Evolutionary conservation across 2,113 vertebrate species (phyloP).

Genomic region (Cricetomys ansorgei): DNA sequence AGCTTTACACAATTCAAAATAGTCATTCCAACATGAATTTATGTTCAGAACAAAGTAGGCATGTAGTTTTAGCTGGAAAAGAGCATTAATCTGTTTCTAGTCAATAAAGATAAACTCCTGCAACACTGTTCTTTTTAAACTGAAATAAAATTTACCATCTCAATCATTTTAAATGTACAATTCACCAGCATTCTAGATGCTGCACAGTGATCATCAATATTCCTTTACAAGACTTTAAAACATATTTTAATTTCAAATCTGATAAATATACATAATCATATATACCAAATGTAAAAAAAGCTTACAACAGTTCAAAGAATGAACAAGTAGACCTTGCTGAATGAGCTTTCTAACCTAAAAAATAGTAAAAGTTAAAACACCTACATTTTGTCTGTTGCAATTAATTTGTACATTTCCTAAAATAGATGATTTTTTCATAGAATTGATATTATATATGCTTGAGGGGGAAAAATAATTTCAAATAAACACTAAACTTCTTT

Average conservation of each 20-base stretch:
- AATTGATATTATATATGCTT: background rate
- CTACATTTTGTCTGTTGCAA: background rate
- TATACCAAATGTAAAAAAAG: background rate
- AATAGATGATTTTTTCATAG: background rate
- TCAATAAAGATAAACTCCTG: conserved; percentile 21
- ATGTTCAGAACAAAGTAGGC: conserved; percentile 34
- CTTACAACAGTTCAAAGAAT: background rate
- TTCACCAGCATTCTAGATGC: background rate
- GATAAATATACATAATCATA: background rate
- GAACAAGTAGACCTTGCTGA: background rate
- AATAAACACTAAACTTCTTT: background rate
- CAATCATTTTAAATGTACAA: conserved; percentile 26
- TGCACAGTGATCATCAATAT: background rate
- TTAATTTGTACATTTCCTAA: background rate
- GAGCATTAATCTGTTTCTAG: background rate
- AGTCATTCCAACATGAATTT: background rate
- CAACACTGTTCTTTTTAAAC: background rate
- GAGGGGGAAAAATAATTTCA: background rate
- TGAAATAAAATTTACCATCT: background rate
- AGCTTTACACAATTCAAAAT: background rate
- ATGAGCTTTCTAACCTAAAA: background rate
- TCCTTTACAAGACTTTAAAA: background rate
- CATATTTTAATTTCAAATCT: background rate
- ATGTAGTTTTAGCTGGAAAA: conserved; percentile 12
- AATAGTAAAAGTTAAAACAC: background rate